These are phyloP conservation scores for Staurois parvus DNA, from an alignment of 2,797 vertebrate genomes.

Conservation along the genomic window DNA sequence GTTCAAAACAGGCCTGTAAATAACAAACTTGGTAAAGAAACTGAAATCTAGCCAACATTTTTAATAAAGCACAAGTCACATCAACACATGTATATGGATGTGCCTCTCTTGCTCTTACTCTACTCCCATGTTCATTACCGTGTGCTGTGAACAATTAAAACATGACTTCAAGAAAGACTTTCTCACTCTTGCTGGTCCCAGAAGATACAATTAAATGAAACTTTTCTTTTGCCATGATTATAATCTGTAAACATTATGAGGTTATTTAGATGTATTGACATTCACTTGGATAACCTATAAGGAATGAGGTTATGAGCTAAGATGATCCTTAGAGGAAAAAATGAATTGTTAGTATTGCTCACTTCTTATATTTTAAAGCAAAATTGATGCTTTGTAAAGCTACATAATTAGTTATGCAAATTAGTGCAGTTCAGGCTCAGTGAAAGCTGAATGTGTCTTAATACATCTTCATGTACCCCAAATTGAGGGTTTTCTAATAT, in stretches of 20 bases:
- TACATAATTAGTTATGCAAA: background rate
- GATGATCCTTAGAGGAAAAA: background rate
- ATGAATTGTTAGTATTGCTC: background rate
- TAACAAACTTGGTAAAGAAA: constrained; percentile 32
- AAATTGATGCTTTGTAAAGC: background rate
- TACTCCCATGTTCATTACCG: background rate
- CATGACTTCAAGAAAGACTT: constrained; percentile 45
- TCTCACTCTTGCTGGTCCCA: background rate
- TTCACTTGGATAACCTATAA: constrained; percentile 11
- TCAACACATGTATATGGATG: constrained; percentile 23
- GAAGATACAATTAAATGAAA: constrained; percentile 48
- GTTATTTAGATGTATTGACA: constrained; percentile 34
- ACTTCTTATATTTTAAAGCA: background rate
- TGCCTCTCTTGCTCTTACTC: background rate
- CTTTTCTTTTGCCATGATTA: constrained; percentile 7
- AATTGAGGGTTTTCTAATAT: too few relatives aligned
- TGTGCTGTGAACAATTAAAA: constrained; percentile 43
- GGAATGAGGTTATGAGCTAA: background rate
- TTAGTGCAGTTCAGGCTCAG: background rate
- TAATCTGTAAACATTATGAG: constrained; percentile 1
- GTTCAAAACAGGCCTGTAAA: constrained; percentile 42
- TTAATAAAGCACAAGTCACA: constrained; percentile 34
- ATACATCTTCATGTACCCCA: too few relatives aligned
- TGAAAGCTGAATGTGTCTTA: background rate
- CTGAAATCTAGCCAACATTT: constrained; percentile 18